A percentile compares a stretch with the other conserved stretches of the same genome.
These are phyloP conservation scores for Osmerus eperlanus DNA, from an alignment of 2,113 vertebrate species.

Conservation along the genomic window DNA sequence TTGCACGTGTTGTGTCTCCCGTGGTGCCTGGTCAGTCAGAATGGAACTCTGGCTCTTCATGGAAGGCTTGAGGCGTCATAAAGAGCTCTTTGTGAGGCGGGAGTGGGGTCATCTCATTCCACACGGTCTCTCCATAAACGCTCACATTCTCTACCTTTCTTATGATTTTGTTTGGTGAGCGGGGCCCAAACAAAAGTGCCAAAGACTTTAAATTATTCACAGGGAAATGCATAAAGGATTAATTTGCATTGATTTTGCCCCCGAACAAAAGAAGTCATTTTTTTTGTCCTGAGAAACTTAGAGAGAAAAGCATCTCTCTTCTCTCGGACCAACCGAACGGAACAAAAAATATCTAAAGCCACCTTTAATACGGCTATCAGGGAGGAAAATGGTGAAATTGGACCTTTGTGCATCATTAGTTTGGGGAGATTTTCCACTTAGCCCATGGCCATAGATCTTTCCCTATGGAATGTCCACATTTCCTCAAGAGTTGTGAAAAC, in stretches of 20 bases:
- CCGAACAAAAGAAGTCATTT: constrained; percentile 68
- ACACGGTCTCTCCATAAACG: constrained; percentile 68
- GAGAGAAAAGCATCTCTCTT: constrained; percentile 59
- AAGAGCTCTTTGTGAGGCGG: constrained; percentile 71
- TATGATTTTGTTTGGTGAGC: constrained; percentile 70
- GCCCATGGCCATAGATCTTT: constrained; percentile 47
- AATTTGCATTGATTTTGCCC: constrained; percentile 78
- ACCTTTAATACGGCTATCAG: constrained; percentile 62
- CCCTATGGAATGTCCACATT: constrained; percentile 55
- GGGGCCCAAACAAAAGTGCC: constrained; percentile 69
- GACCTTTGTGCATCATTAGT: constrained; percentile 61
- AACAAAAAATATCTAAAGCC: constrained; percentile 68
- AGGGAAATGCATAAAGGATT: constrained; percentile 75
- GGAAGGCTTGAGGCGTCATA: constrained; percentile 65
- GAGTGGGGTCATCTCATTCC: constrained; percentile 72
- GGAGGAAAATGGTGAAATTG: constrained; percentile 58
- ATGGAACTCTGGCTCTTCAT: constrained; percentile 63
- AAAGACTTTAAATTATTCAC: constrained; percentile 72
- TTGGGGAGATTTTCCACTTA: constrained; percentile 67
- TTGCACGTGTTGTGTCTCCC: constrained; percentile 66
- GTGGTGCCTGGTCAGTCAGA: constrained; percentile 74
- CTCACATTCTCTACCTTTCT: constrained; percentile 73
- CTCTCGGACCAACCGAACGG: constrained; percentile 43
- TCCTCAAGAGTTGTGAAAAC: constrained; percentile 52
- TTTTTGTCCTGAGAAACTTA: constrained; percentile 54